Evolutionary conservation across 2,113 vertebrate genomes (phyloP), one percentile per base, ranked within the genome.

Genomic region (Egretta garzetta): DNA sequence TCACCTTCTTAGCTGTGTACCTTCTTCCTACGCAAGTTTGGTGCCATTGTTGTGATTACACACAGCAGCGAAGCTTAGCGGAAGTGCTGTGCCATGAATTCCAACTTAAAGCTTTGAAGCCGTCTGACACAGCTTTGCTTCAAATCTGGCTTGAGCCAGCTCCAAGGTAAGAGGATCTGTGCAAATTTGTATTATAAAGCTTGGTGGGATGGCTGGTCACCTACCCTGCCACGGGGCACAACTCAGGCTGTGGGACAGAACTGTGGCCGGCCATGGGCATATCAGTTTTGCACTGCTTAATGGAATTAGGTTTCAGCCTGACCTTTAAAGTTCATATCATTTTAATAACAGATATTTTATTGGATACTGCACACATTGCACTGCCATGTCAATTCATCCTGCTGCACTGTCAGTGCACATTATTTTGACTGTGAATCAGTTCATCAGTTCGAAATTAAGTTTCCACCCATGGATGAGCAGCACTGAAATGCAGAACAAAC

Each of bases 361-460:
- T 56, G 72, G 39, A 27, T 56, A 41, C 39, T 24, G 47, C 3
- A 10, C 56, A 68, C 81, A 72, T 30, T 70, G 71, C 32, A 8
- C 81, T 93, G 93, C 77, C 84, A 80, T 3, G 55, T 88, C 91
- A 72, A 59, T 88, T 87, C 50, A 55, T 64, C 71, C 84, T 67
- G 43, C 21, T 76, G 63, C 77, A 47, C 23, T 47, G 22, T 35
- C 74, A 67, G 66, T 6, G 71, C 93, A 88, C 81, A 70, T 95
- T 82, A 73, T 80, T 91, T 82, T 93, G 95, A 93, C 71, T 47
- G 43, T 87, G 89, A 94, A 82, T 73, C 66, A 90, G 60, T 66
- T 71, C 70, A 63, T 82, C 49, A n/a, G 80, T 72, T 76, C 49
- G 33, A 85, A 93, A 90, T 75, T 28, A 67, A 64, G 41, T 64